These are phyloP conservation scores for Ranitomeya imitator DNA, from an alignment of 2,113 vertebrate genomes.

Conservation along the genomic window DNA sequence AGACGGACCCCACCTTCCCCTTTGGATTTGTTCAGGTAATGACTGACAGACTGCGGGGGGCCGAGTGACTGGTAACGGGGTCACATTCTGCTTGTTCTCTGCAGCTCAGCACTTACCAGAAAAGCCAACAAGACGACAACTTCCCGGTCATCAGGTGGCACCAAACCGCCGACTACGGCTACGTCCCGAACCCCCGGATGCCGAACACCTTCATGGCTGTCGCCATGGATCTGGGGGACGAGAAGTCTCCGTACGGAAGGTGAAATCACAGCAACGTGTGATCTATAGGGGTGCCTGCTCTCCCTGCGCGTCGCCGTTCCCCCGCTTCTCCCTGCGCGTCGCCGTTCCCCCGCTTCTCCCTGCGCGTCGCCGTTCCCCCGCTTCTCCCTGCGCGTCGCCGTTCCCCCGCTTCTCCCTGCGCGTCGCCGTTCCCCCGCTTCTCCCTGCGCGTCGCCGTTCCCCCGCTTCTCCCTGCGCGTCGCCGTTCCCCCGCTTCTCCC, in stretches of 20 bases:
- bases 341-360: no score
- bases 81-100: background rate
- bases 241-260: conserved; percentile 79
- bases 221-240: conserved; percentile 83
- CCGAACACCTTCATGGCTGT: conserved; percentile 91
- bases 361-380: no score
- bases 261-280: conserved; percentile 45
- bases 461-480: background rate
- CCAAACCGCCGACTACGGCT: conserved; percentile 84
- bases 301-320: no score
- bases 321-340: background rate
- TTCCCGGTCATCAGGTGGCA: conserved; percentile 89
- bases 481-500: no score
- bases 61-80: background rate
- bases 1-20: conserved; percentile 79
- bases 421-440: no score
- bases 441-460: background rate
- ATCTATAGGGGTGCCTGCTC: no score
- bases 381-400: background rate
- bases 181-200: conserved; percentile 81
- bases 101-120: conserved; percentile 76
- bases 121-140: fast-evolving
- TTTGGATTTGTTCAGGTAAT: conserved; percentile 93
- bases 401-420: no score
- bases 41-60: background rate